Evolutionary conservation across 2,797 vertebrate genomes (phyloP), one percentile per base, ranked within the genome.

Genomic region (Taeniopygia guttata): DNA sequence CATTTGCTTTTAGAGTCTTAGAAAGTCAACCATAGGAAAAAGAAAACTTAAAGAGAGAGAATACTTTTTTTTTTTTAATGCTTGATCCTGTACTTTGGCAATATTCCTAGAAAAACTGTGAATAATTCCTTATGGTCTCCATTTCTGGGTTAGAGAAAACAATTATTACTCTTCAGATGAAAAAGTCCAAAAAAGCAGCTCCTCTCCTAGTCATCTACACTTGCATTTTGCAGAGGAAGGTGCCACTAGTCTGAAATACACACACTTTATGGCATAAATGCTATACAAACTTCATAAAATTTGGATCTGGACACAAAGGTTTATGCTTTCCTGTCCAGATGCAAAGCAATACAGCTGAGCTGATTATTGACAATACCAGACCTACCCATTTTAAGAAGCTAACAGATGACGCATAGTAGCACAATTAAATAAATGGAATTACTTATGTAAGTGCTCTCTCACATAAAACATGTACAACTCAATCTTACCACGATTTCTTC

Each of bases 131-230:
- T 91, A 86, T 10, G 32, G 89, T 94, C 68, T 95, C 89, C 81
- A 89, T 85, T 90, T 95, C 69, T 87, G 36, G 13, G 9, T 70
- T 91, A 66, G 66, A 82, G 86, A 81, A 97, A 85, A n/a, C 46
- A 80, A 78, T 86, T 46, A 84, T 90, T 97, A 77, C 36, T 89
- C 60, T 96, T 54, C 54, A 90, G 30, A 86, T 89, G 49, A 94
- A 94, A 96, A 76, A 90, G 60, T 30, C 14, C 23, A 25, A 81
- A 89, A 30, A 81, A 3, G 3, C 7, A 80, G 14, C 23, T 60
- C 7, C 11, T 54, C 9, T 60, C 13, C 13, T n/a, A 40, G 25
- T 56, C 42, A 80, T 43, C 36, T 2, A 21, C 23, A 42, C 1
- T 59, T 83, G 30, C 21, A 48, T 70, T 74, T 64, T 89, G 43